phyloP scores from a whole-genome alignment of 2,113 vertebrate species.

The Hemicordylus capensis region DNA sequence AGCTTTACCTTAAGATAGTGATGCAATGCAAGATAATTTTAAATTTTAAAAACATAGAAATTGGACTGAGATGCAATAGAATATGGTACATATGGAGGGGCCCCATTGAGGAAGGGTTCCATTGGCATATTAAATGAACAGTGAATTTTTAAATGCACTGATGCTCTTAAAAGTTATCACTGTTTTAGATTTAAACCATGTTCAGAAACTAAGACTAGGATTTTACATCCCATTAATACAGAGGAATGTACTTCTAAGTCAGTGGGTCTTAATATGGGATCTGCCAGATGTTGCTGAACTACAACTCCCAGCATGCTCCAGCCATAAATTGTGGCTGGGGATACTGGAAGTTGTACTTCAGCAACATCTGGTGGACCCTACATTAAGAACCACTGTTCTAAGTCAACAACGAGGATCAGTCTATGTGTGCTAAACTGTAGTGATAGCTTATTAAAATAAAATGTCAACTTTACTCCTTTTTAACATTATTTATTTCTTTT shows the following conservation, averaged over 20 bases:
- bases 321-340: too few relatives aligned
- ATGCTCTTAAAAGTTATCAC: background rate
- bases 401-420: too few relatives aligned
- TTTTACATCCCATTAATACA: background rate
- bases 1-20: background rate
- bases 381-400: too few relatives aligned
- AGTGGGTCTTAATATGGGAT: too few relatives aligned
- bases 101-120: too few relatives aligned
- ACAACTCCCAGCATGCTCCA: too few relatives aligned
- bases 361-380: too few relatives aligned
- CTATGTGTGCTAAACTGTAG: background rate
- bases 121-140: background rate
- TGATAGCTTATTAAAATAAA: background rate
- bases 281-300: too few relatives aligned
- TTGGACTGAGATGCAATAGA: background rate
- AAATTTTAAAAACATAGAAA: background rate
- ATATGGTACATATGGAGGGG: too few relatives aligned
- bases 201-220: background rate
- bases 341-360: too few relatives aligned
- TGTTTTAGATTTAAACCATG: constrained; percentile 1
- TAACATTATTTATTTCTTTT: background rate
- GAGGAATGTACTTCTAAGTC: too few relatives aligned
- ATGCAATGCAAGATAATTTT: background rate
- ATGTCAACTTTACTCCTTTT: background rate
- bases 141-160: background rate